Conservation (phyloP, 2,888 invertebrate species). For the Xestobium rufovillosum region DNA sequence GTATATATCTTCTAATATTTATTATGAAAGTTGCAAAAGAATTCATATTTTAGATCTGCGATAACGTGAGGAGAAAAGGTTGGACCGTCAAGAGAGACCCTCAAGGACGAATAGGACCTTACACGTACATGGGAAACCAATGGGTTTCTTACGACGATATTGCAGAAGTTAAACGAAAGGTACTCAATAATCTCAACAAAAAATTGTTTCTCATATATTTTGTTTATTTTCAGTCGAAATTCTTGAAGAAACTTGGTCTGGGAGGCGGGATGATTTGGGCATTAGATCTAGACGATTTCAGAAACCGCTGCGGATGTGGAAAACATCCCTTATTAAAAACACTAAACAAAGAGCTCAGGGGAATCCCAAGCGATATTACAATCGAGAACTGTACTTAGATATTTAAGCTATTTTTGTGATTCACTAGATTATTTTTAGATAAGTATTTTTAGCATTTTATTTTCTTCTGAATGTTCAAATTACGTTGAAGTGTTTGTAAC, state of each 20-base stretch:
- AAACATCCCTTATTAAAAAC: slow-evolving; percentile 61
- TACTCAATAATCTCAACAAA: slow-evolving; percentile 19
- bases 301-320: slow-evolving; percentile 59
- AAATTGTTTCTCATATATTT: neutral
- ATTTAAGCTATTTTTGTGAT: too few relatives aligned
- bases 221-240: slow-evolving; percentile 44
- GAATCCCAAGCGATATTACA: slow-evolving; percentile 30
- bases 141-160: slow-evolving; percentile 76
- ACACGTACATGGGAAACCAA: slow-evolving; percentile 61
- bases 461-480: too few relatives aligned
- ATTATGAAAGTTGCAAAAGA: neutral
- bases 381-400: slow-evolving; percentile 31
- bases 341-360: slow-evolving; percentile 51
- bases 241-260: slow-evolving; percentile 50
- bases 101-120: slow-evolving; percentile 61
- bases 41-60: slow-evolving; percentile 49
- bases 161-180: slow-evolving; percentile 54
- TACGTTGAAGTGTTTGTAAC: too few relatives aligned
- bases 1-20: slow-evolving; percentile 36
- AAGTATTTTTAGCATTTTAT: too few relatives aligned
- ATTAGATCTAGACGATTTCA: slow-evolving; percentile 70
- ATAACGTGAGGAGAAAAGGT: slow-evolving; percentile 50
- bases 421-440: too few relatives aligned
- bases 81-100: slow-evolving; percentile 57
- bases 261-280: slow-evolving; percentile 76